These are phyloP conservation scores for Oryctes rhinoceros DNA, from an alignment of 1,140 invertebrate genomes.

Conservation along the genomic window DNA sequence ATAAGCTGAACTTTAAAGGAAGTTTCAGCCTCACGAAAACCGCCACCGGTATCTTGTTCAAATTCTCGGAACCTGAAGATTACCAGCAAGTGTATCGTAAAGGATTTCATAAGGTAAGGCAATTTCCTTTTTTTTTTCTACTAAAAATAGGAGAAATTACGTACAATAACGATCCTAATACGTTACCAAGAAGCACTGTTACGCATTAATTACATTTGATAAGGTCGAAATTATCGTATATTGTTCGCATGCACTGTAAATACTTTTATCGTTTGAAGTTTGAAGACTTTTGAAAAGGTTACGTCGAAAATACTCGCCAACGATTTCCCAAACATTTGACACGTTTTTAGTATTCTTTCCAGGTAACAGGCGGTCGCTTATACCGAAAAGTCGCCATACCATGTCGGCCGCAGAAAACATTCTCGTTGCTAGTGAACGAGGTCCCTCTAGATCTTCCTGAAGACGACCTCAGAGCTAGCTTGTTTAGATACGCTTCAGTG, in stretches of 20 bases:
- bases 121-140: no score
- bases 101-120: conserved; percentile 79
- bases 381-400: conserved; percentile 78
- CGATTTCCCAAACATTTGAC: not conserved
- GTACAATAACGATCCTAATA: no score
- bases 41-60: conserved; percentile 86
- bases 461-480: conserved; percentile 81
- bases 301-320: no score
- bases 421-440: conserved; percentile 79
- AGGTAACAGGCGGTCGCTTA: conserved; percentile 58
- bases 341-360: conserved; percentile 43
- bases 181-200: no score
- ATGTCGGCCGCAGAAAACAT: conserved; percentile 82
- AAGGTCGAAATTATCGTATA: no score
- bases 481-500: conserved; percentile 81
- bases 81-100: conserved; percentile 86
- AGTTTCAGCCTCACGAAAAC: conserved; percentile 86
- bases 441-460: conserved; percentile 83
- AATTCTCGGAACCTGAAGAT: conserved; percentile 84
- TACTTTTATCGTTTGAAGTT: no score
- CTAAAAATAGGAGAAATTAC: no score
- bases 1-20: conserved; percentile 86
- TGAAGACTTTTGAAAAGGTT: no score
- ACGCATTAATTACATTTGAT: no score
- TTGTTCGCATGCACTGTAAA: no score